A percentile compares a stretch with the other conserved stretches of the same genome.
phyloP scores from a whole-genome alignment of 2,888 invertebrate genomes.

The Eudasyphora cyanicolor region DNA sequence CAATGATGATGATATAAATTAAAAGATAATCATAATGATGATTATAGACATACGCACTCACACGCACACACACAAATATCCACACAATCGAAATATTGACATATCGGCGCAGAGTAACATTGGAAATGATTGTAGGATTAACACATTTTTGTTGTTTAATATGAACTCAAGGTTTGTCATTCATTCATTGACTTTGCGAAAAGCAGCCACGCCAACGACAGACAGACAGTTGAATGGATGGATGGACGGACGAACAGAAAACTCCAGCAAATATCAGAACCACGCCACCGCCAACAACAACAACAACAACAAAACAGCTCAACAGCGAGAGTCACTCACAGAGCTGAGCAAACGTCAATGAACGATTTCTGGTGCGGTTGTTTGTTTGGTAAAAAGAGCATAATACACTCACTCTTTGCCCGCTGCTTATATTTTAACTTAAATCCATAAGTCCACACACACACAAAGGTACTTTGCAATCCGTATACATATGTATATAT shows the following conservation, averaged over 20 bases:
- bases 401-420: constrained; percentile 34
- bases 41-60: neutral
- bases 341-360: constrained; percentile 58
- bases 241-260: no score
- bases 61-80: neutral
- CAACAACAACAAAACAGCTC: no score
- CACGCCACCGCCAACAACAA: constrained; percentile 38
- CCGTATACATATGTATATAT: no score
- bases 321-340: constrained; percentile 36
- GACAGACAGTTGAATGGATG: no score
- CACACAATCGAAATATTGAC: no score
- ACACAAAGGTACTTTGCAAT: no score
- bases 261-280: neutral
- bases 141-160: constrained; percentile 49
- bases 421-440: constrained; percentile 32
- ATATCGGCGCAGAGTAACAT: neutral
- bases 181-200: constrained; percentile 42
- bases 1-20: constrained; percentile 58
- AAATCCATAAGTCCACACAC: constrained; percentile 9
- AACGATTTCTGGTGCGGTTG: constrained; percentile 51
- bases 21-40: constrained; percentile 47
- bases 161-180: constrained; percentile 60
- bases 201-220: constrained; percentile 7
- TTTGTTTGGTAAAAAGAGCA: constrained; percentile 42
- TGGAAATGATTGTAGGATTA: constrained; percentile 58